Evolutionary conservation across 2,113 vertebrate species (phyloP), one percentile per base, ranked within the genome.

Genomic region (Myxocyprinus asiaticus): DNA sequence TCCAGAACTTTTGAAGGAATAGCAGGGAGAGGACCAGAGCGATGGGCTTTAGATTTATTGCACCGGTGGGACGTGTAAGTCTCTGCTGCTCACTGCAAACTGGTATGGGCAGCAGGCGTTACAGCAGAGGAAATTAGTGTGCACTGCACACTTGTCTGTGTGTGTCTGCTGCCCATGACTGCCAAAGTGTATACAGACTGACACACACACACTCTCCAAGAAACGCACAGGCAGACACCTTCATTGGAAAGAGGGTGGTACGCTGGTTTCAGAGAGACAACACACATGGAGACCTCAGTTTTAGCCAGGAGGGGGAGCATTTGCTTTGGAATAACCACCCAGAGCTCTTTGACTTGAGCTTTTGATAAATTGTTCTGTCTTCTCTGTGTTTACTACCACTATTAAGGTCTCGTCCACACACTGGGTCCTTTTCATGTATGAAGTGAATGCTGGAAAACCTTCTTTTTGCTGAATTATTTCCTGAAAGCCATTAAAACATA

Each of bases 231-330:
- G 85, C 69, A 86, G 85, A 91, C 89, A 89, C 89, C 91, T 91
- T 89, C 87, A 88, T 76, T 82, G 85, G 87, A 88, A 88, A 86
- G 85, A 86, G 88, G 81, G 81, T 88, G 86, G 86, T 81, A 73
- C 75, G 77, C 68, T 76, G 12, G 63, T 76, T 76, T 58, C 33
- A 66, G 44, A 33, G 22, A 33, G 22, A 33, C 22, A 33, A 33
- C 22, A 33, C 22, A 33, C 22, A 63, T 4, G 56, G 55, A 65
- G 58, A 48, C 45, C 42, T 74, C 50, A 74, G 80, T 63, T 80
- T 73, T 44, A 56, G 63, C 67, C 74, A 80, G 69, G 53, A 83
- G 73, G 67, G 67, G 73, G 53, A 55, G 63, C 59, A 72, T 56
- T 62, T 55, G 67, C 42, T 48, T 4, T 12, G 12, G 33, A 12